These are phyloP conservation scores for Drosophila trapezifrons DNA, from an alignment of 1,140 invertebrate genomes.

Conservation along the genomic window DNA sequence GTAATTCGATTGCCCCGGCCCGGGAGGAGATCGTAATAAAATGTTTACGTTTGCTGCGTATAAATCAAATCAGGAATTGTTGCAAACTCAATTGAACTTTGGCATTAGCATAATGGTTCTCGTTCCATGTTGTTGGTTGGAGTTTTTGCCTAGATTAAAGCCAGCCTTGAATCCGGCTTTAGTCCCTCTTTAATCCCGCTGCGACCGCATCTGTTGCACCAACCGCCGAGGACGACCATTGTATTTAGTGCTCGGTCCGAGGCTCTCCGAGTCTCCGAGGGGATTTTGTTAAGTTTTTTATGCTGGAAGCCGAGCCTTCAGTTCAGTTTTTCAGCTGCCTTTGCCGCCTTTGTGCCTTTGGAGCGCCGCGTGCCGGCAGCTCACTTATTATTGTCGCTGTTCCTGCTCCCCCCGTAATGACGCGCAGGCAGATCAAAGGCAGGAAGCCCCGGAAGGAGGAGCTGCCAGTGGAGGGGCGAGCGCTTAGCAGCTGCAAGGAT, in stretches of 20 bases:
- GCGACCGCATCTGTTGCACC: slow-evolving; percentile 64
- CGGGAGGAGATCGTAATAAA: slow-evolving; percentile 37
- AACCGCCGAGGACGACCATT: slow-evolving; percentile 53
- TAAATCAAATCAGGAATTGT: slow-evolving; percentile 47
- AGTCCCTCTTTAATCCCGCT: slow-evolving; percentile 54
- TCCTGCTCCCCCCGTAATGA: slow-evolving; percentile 54
- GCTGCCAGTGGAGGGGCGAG: slow-evolving; percentile 9
- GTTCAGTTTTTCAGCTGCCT: slow-evolving; percentile 30
- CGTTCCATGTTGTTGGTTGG: background rate
- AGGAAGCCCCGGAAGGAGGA: slow-evolving; percentile 34
- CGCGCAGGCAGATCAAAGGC: slow-evolving; percentile 66
- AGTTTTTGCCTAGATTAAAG: slow-evolving; percentile 14
- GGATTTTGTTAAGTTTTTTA: slow-evolving; percentile 52
- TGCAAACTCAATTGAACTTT: slow-evolving; percentile 43
- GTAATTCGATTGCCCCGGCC: slow-evolving; percentile 29
- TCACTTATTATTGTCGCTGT: slow-evolving; percentile 62
- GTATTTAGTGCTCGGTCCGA: slow-evolving; percentile 73
- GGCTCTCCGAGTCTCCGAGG: slow-evolving; percentile 36
- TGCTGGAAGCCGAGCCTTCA: slow-evolving; percentile 27
- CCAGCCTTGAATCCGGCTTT: background rate
- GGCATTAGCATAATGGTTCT: slow-evolving; percentile 31
- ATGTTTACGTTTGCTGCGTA: slow-evolving; percentile 33
- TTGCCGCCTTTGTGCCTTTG: slow-evolving; percentile 67
- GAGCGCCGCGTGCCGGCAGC: slow-evolving; percentile 37
- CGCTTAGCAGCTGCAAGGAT: slow-evolving; percentile 60